phyloP scores from a whole-genome alignment of 1,140 invertebrate genomes.

The Lysiphlebus fabarum region DNA sequence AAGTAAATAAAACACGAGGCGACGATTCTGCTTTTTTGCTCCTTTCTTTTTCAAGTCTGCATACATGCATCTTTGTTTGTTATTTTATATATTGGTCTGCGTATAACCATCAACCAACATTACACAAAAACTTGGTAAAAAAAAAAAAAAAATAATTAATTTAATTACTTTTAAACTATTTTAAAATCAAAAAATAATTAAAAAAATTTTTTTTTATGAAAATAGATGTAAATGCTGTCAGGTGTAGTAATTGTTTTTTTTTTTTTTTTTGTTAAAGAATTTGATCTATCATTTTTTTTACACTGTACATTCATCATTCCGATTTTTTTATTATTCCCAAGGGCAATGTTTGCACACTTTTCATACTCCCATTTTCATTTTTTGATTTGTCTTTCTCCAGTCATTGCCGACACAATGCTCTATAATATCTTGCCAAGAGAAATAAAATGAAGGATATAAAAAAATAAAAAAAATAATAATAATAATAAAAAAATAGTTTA shows the following conservation, averaged over 20 bases:
- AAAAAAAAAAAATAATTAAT: not conserved
- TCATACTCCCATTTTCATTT: slow-evolving; percentile 1
- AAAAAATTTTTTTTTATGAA: too few species aligned
- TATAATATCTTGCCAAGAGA: too few species aligned
- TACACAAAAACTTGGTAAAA: not conserved
- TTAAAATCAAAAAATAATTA: not conserved
- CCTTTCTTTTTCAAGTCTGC: slow-evolving; percentile 7
- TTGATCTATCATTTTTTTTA: too few species aligned
- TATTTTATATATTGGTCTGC: not conserved
- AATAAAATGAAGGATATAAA: too few species aligned
- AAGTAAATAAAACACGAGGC: slow-evolving; percentile 54
- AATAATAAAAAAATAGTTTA: not conserved
- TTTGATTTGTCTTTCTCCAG: not conserved
- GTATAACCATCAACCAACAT: too few species aligned
- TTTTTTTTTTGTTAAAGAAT: too few species aligned
- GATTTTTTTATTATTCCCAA: slow-evolving; percentile 12
- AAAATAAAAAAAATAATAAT: slow-evolving; percentile 1
- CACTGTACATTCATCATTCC: not conserved
- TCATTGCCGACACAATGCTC: slow-evolving; percentile 8
- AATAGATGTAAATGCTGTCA: too few species aligned
- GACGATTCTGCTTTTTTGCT: slow-evolving; percentile 9
- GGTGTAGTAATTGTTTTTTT: too few species aligned
- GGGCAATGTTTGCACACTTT: slow-evolving; percentile 13
- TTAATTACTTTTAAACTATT: not conserved
- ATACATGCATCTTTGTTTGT: slow-evolving; percentile 9